phyloP scores from a whole-genome alignment of 23 tunicate genomes.

The Styela clava region DNA sequence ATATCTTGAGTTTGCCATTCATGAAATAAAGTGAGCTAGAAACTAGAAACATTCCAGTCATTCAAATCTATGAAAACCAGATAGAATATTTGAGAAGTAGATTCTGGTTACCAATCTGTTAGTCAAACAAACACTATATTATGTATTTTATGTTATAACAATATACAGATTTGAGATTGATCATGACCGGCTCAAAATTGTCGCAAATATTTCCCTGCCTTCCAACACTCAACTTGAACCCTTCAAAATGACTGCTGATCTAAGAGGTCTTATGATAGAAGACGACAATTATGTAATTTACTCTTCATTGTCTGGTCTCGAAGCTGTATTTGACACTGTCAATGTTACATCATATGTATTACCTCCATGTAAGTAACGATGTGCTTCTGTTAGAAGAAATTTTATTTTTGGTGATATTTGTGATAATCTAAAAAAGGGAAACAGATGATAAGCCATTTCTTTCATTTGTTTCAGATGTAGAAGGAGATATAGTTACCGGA shows the following conservation, averaged over 20 bases:
- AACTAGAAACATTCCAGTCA: too few species aligned
- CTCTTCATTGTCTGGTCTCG: too few species aligned
- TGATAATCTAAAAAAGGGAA: not conserved
- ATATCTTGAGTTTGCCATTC: too few species aligned
- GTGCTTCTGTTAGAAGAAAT: not conserved
- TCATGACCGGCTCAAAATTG: conserved; percentile 10
- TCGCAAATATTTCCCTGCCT: conserved; percentile 40
- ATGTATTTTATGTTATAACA: too few species aligned
- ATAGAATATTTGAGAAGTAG: too few species aligned
- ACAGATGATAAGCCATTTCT: not conserved
- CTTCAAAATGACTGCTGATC: conserved; percentile 36
- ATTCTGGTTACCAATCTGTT: too few species aligned
- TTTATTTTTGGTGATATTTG: not conserved
- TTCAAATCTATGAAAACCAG: too few species aligned
- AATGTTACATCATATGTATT: conserved; percentile 16
- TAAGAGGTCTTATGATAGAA: conserved; percentile 1
- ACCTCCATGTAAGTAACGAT: conserved; percentile 11
- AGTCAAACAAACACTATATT: too few species aligned
- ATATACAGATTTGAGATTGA: conserved; percentile 51
- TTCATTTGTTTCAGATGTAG: not conserved
- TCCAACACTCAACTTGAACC: conserved; percentile 41
- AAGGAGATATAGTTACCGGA: not conserved
- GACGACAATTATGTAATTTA: not conserved
- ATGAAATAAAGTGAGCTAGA: too few species aligned
- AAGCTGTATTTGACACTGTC: not conserved